phyloP scores from a whole-genome alignment of 1,140 invertebrate species.

The Arion vulgaris region DNA sequence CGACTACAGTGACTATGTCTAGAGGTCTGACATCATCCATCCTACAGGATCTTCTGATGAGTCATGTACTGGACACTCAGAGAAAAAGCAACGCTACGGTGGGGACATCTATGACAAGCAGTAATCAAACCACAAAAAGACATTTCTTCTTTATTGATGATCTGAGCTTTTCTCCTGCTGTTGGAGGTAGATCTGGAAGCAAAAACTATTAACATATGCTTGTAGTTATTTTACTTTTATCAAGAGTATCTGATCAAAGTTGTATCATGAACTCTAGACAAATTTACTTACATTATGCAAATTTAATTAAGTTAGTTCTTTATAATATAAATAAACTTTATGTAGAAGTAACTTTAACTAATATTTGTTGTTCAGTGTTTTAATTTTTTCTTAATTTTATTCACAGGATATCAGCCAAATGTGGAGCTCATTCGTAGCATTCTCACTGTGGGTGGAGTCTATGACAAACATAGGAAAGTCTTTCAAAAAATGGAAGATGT shows the following conservation, averaged over 20 bases:
- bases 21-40: conserved; percentile 55
- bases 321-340: too few relatives aligned
- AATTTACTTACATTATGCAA: too few relatives aligned
- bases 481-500: conserved; percentile 59
- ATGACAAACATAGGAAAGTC: conserved; percentile 63
- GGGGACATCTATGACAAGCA: conserved; percentile 40
- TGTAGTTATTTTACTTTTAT: not conserved
- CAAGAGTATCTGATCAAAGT: not conserved
- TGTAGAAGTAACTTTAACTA: too few relatives aligned
- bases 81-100: conserved; percentile 51
- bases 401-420: conserved; percentile 66
- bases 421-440: conserved; percentile 76
- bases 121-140: conserved; percentile 41
- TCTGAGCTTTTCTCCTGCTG: conserved; percentile 60
- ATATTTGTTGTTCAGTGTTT: not conserved
- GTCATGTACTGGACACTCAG: conserved; percentile 62
- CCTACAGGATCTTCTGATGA: conserved; percentile 60
- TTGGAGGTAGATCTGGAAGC: conserved; percentile 50
- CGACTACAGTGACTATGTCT: conserved; percentile 58
- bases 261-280: too few relatives aligned
- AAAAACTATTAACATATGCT: too few relatives aligned
- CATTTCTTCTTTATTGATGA: conserved; percentile 71
- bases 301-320: too few relatives aligned
- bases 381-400: not conserved
- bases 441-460: conserved; percentile 54